These are phyloP conservation scores for Gallinago undulata DNA, from an alignment of 2,113 vertebrate species.

Conservation along the genomic window DNA sequence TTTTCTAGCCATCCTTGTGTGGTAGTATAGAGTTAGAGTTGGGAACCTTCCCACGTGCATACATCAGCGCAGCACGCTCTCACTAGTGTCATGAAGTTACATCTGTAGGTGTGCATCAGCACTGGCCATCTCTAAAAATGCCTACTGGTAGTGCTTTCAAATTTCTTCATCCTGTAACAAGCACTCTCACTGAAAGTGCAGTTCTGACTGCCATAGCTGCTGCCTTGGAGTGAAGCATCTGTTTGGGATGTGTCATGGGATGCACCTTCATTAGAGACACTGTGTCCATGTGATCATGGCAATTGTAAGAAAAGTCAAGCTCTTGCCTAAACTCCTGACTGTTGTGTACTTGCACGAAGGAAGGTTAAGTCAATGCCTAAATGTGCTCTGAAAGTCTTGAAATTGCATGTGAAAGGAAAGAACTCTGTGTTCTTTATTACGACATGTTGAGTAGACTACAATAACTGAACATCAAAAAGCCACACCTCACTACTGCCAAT, in stretches of 20 bases:
- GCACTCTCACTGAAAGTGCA: background rate
- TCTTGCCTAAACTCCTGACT: background rate
- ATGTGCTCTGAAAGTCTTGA: background rate
- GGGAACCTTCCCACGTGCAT: fast-evolving
- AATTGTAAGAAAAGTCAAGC: background rate
- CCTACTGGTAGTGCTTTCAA: background rate
- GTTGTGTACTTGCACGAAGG: background rate
- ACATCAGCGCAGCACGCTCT: background rate
- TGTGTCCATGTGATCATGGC: background rate
- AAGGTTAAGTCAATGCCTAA: background rate
- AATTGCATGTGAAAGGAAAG: background rate
- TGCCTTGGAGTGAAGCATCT: background rate
- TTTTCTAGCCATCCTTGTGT: background rate
- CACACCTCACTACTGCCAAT: fast-evolving
- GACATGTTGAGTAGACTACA: background rate
- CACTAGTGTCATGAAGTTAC: background rate
- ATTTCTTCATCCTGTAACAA: background rate
- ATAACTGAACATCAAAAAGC: background rate
- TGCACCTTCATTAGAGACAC: background rate
- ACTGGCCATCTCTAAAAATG: background rate
- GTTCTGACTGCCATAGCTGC: background rate
- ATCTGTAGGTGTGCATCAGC: background rate
- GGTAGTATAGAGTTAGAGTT: background rate
- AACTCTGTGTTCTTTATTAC: background rate
- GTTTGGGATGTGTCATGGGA: background rate